Evolutionary conservation across 2,888 invertebrate species (phyloP).

Genomic region (Phaonia tiefii): DNA sequence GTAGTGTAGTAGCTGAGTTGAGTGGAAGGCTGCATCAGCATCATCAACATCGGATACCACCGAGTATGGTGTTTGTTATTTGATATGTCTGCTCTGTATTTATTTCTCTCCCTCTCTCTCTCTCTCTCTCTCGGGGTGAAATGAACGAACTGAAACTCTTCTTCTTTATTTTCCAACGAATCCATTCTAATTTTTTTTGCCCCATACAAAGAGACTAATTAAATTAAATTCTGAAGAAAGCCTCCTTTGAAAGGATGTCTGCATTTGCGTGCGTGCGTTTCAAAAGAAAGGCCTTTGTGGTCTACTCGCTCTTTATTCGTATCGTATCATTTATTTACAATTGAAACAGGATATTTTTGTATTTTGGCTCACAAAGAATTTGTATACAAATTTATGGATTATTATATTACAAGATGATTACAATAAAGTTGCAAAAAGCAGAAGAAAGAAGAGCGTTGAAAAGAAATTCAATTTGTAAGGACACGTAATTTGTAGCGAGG

Average conservation of each 20-base stretch:
- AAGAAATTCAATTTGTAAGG: too few species aligned
- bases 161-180: background rate
- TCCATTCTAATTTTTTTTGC: background rate
- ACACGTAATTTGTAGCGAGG: too few species aligned
- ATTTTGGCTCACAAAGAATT: too few species aligned
- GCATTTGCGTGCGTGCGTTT: too few species aligned
- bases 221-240: background rate
- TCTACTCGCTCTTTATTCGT: too few species aligned
- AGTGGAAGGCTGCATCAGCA: background rate
- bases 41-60: background rate
- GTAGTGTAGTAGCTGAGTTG: background rate
- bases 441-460: too few species aligned
- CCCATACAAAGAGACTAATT: conserved; percentile 5
- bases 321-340: too few species aligned
- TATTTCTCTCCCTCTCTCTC: background rate
- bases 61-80: background rate
- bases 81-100: conserved; percentile 3
- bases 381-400: too few species aligned
- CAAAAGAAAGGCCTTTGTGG: too few species aligned
- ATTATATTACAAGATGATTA: too few species aligned
- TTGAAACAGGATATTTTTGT: too few species aligned
- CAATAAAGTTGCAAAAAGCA: too few species aligned
- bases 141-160: background rate
- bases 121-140: background rate
- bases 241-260: background rate